Base-by-base conservation (phyloP, 2,888 invertebrate genomes). In the Lamellibrachia columna region DNA sequence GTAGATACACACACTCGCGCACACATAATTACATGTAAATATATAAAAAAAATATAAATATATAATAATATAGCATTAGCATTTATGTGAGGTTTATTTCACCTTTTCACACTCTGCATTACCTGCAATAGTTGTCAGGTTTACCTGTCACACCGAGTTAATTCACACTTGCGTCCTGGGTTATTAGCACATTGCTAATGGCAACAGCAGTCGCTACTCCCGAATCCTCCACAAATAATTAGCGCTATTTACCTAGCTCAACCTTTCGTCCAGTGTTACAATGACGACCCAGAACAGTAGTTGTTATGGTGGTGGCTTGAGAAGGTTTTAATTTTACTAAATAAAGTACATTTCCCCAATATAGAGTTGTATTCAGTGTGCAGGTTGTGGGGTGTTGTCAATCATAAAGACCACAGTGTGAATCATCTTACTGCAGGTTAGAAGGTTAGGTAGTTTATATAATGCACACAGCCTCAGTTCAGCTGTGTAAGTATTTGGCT, bases 161-260 rank as follows among this genome's bases (percentile, higher is more conserved):
- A 75, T 75, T 75, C 75, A 75, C 75, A 75, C 75, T 22, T 75
- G 75, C 15, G 75, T 6, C 75, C 22, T 6, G 22, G 75, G 22
- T 75, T 75, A 75, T 75, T 75, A 75, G 75, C 75, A 75, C 75
- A 75, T 75, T 75, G 75, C 75, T 75, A 75, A 75, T 75, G 75
- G 75, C 75, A 75, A 75, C 75, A 75, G 75, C 75, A 75, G 22
- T 75, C 15, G 75, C 22, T 75, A 75, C 75, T 75, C 22, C 75
- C 75, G 1, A 75, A 75, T 22, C 22, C 75, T 22, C 15, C 75
- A 75, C 22, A 75, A 75, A 75, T 75, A 75, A 22, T 75, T 22
- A 2, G 22, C 11, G 22, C 75, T 75, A 15, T 75, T 75, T 75
- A 75, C 15, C 75, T 75, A 75, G 15, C 75, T 75, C 75, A 75